Percentiles rank a stretch among this genome's conserved stretches.
phyloP scores from a whole-genome alignment of 2,888 invertebrate genomes.

The Plebejus argus region DNA sequence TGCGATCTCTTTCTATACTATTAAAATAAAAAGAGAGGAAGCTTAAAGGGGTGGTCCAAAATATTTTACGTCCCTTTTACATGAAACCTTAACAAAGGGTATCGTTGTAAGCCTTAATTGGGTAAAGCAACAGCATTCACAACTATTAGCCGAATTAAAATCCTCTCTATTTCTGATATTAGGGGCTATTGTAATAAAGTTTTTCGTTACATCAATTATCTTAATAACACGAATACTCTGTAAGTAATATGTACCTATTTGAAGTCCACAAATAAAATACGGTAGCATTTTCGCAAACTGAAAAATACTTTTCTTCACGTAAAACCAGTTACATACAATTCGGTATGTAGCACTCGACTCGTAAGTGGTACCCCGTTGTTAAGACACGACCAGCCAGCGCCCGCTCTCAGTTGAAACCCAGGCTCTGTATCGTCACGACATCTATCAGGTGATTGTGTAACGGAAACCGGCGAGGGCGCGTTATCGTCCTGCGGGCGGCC shows the following conservation, averaged over 20 bases:
- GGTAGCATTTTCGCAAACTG: background rate
- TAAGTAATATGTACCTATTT: background rate
- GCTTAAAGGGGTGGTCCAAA: background rate
- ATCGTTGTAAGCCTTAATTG: background rate
- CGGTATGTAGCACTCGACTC: constrained; percentile 23
- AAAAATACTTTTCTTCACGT: background rate
- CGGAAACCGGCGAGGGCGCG: constrained; percentile 70
- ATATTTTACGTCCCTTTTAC: background rate
- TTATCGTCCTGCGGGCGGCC: constrained; percentile 77
- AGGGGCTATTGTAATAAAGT: background rate
- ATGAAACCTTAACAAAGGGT: background rate
- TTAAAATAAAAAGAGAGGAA: background rate
- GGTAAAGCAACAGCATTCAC: background rate
- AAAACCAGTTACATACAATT: constrained; percentile 11
- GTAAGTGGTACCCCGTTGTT: constrained; percentile 64
- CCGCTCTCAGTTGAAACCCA: constrained; percentile 67
- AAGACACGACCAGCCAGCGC: constrained; percentile 74
- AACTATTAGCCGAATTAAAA: background rate
- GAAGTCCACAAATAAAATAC: background rate
- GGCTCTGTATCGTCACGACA: constrained; percentile 69
- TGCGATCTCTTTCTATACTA: background rate
- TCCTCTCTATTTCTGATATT: background rate
- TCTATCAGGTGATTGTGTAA: constrained; percentile 41
- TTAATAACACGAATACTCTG: background rate
- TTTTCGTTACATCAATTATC: background rate